Base-by-base conservation (phyloP, 1,140 invertebrate species). In the Ectropis grisescens region DNA sequence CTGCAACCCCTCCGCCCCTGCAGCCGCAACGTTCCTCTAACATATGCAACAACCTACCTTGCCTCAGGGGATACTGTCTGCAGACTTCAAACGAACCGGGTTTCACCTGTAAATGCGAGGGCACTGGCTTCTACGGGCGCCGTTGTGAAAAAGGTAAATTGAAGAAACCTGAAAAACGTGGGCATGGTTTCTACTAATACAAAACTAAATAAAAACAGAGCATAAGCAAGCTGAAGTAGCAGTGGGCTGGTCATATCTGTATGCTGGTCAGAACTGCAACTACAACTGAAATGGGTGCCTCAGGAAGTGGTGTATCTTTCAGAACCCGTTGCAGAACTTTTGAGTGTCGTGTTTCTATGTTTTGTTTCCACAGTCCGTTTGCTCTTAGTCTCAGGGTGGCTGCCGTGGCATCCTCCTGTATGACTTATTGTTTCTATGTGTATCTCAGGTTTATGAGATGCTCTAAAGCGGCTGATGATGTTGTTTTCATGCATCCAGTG, bases 81-180 rank as follows among this genome's bases (percentile, higher is more conserved):
- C 90, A 92, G 76, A 88, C 89, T 13, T 84, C 85, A 1, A 84
- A 85, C 37, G 80, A 85, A 7, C 89, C 88, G 3, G 87, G 88
- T 16, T 92, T 84, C 58, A 85, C 86, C 62, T 92, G 90, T 60
- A 78, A 86, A 46, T 92, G 90, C 61, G 88, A 90, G 57, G 89
- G 89, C 34, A 91, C 90, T 25, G 89, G 90, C 29, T 91, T 82
- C 58, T 90, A 88, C 59, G 90, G 90, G 11, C 70, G 75, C 32
- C 79, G 86, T 45, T 92, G 90, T 66, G 85, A 90, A 52, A 85
- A 80, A 83, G 76, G 88, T 89, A 81, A 71, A 14, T 10, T 28
- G 16, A 16, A 13, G 24, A 10, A 26, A n/a, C 10, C 10, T 22
- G 2, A 37, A 9, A 24, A 36, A 29, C 9, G n/a, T n/a, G 19